Evolutionary conservation across 2,888 invertebrate genomes (phyloP), one percentile per base, ranked within the genome.

Genomic region (Troides aeacus): DNA sequence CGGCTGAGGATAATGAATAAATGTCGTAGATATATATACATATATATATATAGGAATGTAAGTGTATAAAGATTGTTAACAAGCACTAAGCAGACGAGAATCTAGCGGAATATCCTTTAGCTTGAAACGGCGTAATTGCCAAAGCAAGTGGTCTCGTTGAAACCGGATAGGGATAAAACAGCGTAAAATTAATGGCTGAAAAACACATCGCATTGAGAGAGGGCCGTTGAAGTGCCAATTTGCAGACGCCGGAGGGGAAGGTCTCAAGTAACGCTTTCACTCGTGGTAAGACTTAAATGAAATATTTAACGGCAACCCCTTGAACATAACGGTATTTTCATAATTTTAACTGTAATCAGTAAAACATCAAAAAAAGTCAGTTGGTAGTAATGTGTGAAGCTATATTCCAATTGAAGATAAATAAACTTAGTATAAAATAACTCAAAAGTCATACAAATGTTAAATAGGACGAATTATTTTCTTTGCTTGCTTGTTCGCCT

Each of bases 81-180:
- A 42, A 12, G 46, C 15, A 15, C 15, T 46, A 46, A 4, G n/a
- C n/a, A 56, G 18, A 56, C 56, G 56, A 56, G 21, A n/a, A n/a
- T 21, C 56, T 56, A n/a, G 21, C 8, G 56, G 56, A n/a, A 10
- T 15, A 7, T 50, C 15, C 10, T 46, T 36, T 4, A 60, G 53
- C 62, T 53, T 15, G 15, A n/a, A 30, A 23, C 6, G 46, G n/a
- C 57, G 42, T 62, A n/a, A 67, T 57, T 62, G 46, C 21, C 62
- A 68, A 68, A 63, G 62, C 62, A 63, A 68, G 62, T 63, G 50
- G n/a, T 42, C 58, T 58, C 50, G 53, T 63, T 53, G 24, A 8
- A 36, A 53, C 61, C 10, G 17, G 46, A 46, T 58, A 50, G 42
- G 12, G 46, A 67, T 62, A 62, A 62, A 62, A 36, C 46, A 46